Conservation (phyloP, 2,888 invertebrate genomes). For the Elmis aenea region DNA sequence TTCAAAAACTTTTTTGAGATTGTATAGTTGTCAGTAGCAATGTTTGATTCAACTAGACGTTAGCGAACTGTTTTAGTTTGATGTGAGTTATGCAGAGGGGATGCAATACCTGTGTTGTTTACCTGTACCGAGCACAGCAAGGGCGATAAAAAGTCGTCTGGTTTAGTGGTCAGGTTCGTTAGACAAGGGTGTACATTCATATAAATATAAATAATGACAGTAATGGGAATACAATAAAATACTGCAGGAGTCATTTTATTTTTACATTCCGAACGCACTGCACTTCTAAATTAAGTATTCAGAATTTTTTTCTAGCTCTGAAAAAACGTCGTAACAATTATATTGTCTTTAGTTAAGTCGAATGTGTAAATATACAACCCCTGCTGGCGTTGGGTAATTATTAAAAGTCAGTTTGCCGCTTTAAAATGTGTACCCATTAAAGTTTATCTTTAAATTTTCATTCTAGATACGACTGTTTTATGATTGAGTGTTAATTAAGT, state of each 20-base stretch:
- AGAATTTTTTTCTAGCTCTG: not conserved
- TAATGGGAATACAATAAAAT: constrained; percentile 19
- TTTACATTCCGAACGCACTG: not conserved
- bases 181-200: constrained; percentile 33
- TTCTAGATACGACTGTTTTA: no score
- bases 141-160: constrained; percentile 40
- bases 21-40: no score
- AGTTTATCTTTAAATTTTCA: no score
- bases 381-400: no score
- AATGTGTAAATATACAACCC: no score
- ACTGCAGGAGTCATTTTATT: not conserved
- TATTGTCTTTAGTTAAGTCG: no score
- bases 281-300: no score
- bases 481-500: no score
- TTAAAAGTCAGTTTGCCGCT: no score
- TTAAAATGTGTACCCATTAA: no score
- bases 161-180: constrained; percentile 36
- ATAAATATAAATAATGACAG: constrained; percentile 33
- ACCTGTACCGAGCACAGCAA: constrained; percentile 31
- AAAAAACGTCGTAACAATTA: not conserved
- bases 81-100: constrained; percentile 29
- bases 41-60: constrained; percentile 19
- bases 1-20: no score
- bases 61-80: constrained; percentile 27
- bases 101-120: constrained; percentile 33